These are phyloP conservation scores for Eretmochelys imbricata DNA, from an alignment of 2,113 vertebrate species.

Conservation along the genomic window DNA sequence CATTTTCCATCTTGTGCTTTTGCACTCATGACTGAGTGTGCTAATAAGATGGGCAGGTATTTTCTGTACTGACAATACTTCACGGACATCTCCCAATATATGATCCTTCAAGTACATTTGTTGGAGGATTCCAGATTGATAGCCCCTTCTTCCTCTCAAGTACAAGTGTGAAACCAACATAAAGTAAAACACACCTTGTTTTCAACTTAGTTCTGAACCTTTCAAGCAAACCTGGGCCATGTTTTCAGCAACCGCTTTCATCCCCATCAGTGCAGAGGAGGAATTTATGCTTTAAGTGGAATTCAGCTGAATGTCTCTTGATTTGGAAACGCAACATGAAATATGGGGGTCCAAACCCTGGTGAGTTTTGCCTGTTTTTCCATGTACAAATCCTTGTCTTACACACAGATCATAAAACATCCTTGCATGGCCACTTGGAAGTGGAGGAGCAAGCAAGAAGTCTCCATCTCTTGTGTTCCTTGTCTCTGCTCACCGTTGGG, in stretches of 20 bases:
- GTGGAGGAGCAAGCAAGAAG: fast-evolving
- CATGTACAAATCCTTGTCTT: background rate
- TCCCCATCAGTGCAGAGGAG: fast-evolving
- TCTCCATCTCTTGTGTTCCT: fast-evolving
- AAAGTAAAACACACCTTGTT: fast-evolving
- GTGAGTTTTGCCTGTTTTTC: background rate
- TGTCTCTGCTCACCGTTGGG: background rate
- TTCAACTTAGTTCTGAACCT: background rate
- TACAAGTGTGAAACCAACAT: too few relatives aligned
- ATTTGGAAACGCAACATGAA: background rate
- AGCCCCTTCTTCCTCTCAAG: background rate
- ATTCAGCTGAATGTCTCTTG: fast-evolving
- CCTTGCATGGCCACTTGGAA: background rate
- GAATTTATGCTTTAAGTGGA: fast-evolving
- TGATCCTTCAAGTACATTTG: background rate
- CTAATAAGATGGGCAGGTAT: background rate
- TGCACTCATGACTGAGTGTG: background rate
- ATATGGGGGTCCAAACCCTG: fast-evolving
- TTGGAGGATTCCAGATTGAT: background rate
- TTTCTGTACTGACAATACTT: background rate
- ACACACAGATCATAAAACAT: background rate
- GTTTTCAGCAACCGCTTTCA: background rate
- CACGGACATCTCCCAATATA: background rate
- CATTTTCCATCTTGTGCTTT: background rate
- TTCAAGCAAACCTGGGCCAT: background rate